A percentile compares a stretch with the other conserved stretches of the same genome.
Conservation (phyloP, 2,113 vertebrate genomes). For the Craseonycteris thonglongyai region DNA sequence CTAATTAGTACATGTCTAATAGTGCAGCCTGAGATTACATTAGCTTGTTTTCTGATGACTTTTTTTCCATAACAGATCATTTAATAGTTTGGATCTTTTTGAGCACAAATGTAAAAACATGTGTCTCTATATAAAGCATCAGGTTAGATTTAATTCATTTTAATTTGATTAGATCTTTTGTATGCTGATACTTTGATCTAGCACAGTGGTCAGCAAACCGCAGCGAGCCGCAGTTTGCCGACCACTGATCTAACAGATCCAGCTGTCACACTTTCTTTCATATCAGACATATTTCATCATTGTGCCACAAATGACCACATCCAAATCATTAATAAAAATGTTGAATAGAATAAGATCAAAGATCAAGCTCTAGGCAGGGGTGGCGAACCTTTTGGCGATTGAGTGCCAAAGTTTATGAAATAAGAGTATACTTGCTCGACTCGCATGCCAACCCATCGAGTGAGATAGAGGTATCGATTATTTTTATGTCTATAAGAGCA, state of each 20-base stretch:
- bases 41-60: background rate
- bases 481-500: too few species aligned
- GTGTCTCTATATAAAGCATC: background rate
- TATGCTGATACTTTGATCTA: background rate
- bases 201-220: too few species aligned
- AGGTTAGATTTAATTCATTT: background rate
- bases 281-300: background rate
- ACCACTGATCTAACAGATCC: background rate
- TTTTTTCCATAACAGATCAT: background rate
- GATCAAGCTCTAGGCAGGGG: background rate
- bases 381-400: too few species aligned
- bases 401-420: too few species aligned
- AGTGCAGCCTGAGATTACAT: background rate
- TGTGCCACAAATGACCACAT: background rate
- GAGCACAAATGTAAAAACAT: background rate
- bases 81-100: slow-evolving; percentile 12
- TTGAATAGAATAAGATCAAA: background rate
- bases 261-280: background rate
- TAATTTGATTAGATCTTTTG: background rate
- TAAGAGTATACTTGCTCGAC: too few species aligned
- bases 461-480: too few species aligned
- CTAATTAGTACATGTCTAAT: background rate
- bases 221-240: too few species aligned
- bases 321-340: background rate
- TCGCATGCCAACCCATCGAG: too few species aligned